phyloP scores from a whole-genome alignment of 2,888 invertebrate species.

The Macrosoma leucophasiata region DNA sequence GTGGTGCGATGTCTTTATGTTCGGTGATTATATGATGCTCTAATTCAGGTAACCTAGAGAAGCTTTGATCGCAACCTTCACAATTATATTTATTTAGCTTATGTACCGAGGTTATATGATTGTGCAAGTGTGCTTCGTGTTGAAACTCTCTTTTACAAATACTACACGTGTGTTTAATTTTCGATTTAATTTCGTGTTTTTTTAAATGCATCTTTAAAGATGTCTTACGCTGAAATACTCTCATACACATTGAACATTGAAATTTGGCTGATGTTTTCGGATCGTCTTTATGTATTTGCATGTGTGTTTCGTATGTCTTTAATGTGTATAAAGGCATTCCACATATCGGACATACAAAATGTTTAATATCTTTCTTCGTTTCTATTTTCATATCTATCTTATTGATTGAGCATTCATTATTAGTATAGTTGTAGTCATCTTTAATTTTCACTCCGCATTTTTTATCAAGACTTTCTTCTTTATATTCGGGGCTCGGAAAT shows the following conservation, averaged over 20 bases:
- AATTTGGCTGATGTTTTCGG: conserved; percentile 19
- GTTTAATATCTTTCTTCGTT: conserved; percentile 19
- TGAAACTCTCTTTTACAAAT: conserved; percentile 71
- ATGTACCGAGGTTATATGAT: conserved; percentile 64
- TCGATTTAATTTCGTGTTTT: conserved; percentile 41
- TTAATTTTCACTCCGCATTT: conserved; percentile 3
- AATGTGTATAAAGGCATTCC: conserved; percentile 3
- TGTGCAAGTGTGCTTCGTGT: conserved; percentile 70
- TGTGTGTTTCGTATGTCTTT: conserved; percentile 7
- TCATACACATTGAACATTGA: conserved; percentile 52
- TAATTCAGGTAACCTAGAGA: conserved; percentile 52
- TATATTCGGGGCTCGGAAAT: conserved; percentile 11
- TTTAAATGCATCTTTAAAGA: conserved; percentile 48
- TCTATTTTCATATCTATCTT: conserved; percentile 14
- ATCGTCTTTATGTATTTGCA: conserved; percentile 11
- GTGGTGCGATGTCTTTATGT: conserved; percentile 21
- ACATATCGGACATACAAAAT: conserved; percentile 15
- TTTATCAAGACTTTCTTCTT: conserved; percentile 2
- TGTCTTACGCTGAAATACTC: conserved; percentile 48
- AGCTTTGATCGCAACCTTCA: conserved; percentile 56
- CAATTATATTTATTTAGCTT: conserved; percentile 62
- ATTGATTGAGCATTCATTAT: conserved; percentile 5
- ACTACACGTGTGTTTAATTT: conserved; percentile 41
- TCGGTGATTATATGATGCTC: conserved; percentile 7
- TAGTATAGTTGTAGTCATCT: conserved; percentile 12